A percentile compares a stretch with the other conserved stretches of the same genome.
Evolutionary conservation across 2,113 vertebrate species (phyloP).

Genomic region (Odobenus rosmarus): DNA sequence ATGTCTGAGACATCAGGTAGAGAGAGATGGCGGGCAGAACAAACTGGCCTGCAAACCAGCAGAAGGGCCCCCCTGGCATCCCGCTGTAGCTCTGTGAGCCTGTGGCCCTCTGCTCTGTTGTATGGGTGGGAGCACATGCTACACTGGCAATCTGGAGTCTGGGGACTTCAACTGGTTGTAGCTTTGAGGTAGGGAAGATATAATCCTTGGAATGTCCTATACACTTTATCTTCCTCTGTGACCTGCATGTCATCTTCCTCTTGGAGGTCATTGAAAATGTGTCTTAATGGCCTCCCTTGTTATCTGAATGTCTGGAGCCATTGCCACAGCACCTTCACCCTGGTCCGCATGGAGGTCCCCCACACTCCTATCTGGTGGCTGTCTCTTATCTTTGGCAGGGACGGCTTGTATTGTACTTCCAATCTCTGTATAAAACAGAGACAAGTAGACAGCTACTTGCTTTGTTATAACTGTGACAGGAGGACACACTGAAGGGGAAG

Average conservation of each 20-base stretch:
- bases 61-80: neutral
- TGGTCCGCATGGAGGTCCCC: rapidly evolving
- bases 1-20: neutral
- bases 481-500: neutral
- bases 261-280: neutral
- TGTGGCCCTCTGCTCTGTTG: neutral
- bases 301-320: neutral
- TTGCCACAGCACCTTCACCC: too few species aligned
- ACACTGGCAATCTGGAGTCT: neutral
- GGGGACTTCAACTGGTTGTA: neutral
- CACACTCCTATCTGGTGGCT: neutral
- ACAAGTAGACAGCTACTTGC: neutral
- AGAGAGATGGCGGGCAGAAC: neutral
- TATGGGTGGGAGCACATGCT: neutral
- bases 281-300: neutral
- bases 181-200: neutral
- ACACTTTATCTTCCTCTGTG: neutral
- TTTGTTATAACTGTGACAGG: neutral
- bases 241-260: neutral
- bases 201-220: neutral
- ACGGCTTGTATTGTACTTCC: neutral
- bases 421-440: neutral
- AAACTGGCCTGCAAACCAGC: neutral
- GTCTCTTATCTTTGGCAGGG: neutral
- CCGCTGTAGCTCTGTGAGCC: neutral